Percentiles rank a stretch among this genome's conserved stretches.
phyloP scores from a whole-genome alignment of 2,797 vertebrate species.

The Ficedula albicollis region DNA sequence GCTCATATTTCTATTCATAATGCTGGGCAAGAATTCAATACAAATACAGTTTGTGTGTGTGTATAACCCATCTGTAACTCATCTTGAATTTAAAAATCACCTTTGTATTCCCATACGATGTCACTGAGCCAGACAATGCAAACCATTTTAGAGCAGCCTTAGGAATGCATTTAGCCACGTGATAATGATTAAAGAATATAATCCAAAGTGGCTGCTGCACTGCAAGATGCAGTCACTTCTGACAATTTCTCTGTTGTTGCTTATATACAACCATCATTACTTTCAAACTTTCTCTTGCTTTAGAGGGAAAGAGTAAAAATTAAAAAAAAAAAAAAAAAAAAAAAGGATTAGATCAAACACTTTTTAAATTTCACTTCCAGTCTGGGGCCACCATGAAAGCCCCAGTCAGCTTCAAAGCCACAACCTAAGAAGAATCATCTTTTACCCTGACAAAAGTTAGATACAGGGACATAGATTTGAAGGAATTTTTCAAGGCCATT shows the following conservation, averaged over 20 bases:
- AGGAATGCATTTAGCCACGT: not conserved
- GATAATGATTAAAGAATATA: not conserved
- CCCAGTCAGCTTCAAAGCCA: not conserved
- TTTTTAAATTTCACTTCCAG: not conserved
- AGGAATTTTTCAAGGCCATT: conserved; percentile 45
- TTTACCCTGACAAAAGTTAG: not conserved
- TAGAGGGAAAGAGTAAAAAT: not conserved
- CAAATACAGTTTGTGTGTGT: not conserved
- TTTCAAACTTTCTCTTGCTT: not conserved
- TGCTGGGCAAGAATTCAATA: not conserved
- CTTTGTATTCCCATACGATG: not conserved
- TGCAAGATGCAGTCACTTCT: not conserved
- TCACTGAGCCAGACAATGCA: not conserved
- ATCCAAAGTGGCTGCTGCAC: not conserved
- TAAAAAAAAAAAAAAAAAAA: not conserved
- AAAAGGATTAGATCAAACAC: not conserved
- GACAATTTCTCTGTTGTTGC: not conserved
- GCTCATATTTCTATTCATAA: not conserved
- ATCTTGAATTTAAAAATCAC: not conserved
- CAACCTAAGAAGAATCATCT: not conserved
- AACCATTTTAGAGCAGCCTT: not conserved
- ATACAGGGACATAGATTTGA: not conserved
- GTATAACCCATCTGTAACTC: not conserved
- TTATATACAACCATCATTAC: not conserved
- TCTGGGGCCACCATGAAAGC: not conserved